phyloP scores from a whole-genome alignment of 2,797 vertebrate genomes.

The Saguinus oedipus region DNA sequence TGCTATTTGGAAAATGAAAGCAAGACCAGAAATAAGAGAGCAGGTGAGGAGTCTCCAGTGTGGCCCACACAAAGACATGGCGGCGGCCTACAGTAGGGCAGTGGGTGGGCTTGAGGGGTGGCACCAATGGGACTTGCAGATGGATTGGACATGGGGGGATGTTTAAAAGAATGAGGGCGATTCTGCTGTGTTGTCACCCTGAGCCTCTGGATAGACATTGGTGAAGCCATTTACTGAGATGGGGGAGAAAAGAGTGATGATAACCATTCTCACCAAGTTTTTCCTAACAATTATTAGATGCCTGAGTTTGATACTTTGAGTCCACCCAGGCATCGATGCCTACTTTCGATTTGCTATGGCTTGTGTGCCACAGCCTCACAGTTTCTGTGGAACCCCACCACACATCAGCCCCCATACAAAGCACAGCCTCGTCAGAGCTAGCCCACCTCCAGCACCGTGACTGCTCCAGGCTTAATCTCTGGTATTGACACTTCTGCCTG shows the following conservation, averaged over 20 bases:
- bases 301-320: background rate
- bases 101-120: no score
- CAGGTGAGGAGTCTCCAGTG: background rate
- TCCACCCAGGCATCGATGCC: background rate
- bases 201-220: background rate
- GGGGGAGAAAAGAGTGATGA: background rate
- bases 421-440: fast-evolving
- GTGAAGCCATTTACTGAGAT: background rate
- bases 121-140: background rate
- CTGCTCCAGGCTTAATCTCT: background rate
- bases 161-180: background rate
- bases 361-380: background rate
- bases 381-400: background rate
- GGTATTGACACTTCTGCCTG: background rate
- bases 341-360: background rate
- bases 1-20: background rate
- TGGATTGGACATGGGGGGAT: no score
- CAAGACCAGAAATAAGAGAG: background rate
- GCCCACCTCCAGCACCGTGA: fast-evolving
- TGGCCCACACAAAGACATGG: background rate
- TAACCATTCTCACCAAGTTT: background rate
- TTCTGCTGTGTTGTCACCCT: background rate
- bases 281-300: background rate
- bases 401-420: background rate
- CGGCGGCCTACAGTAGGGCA: background rate